Conservation (phyloP, 2,113 vertebrate genomes). For the Psittacula cyanocephala region DNA sequence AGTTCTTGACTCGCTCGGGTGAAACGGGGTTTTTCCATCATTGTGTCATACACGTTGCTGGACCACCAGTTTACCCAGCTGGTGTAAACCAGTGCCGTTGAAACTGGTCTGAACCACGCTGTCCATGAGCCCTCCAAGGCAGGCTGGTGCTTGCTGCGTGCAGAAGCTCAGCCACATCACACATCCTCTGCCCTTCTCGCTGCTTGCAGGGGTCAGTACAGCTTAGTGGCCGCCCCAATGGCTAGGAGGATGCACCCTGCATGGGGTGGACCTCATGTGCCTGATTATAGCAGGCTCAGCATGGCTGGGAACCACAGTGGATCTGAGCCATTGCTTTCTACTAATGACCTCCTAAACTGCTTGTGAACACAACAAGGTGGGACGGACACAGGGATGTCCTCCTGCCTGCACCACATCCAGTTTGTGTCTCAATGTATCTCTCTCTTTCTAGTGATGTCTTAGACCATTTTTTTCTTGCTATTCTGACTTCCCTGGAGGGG, state of each 20-base stretch:
- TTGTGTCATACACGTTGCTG: fast-evolving
- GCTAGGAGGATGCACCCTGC: background rate
- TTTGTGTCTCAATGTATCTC: background rate
- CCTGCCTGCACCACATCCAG: background rate
- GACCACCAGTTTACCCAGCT: background rate
- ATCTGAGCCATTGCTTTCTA: background rate
- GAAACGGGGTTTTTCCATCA: fast-evolving
- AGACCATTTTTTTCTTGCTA: background rate
- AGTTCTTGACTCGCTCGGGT: fast-evolving
- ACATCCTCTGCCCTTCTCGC: fast-evolving
- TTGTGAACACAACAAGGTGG: fast-evolving
- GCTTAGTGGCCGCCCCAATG: background rate
- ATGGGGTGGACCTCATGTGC: background rate
- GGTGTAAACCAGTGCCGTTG: background rate
- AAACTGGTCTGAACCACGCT: fast-evolving
- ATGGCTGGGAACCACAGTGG: fast-evolving
- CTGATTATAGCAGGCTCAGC: background rate
- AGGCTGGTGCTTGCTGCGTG: background rate
- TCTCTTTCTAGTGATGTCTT: background rate
- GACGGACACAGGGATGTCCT: fast-evolving
- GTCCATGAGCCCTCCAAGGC: background rate
- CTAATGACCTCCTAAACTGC: background rate
- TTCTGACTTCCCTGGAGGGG: background rate
- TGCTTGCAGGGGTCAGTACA: background rate
- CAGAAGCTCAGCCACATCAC: background rate